phyloP scores from a whole-genome alignment of 2,797 vertebrate genomes.

The Melopsittacus undulatus region DNA sequence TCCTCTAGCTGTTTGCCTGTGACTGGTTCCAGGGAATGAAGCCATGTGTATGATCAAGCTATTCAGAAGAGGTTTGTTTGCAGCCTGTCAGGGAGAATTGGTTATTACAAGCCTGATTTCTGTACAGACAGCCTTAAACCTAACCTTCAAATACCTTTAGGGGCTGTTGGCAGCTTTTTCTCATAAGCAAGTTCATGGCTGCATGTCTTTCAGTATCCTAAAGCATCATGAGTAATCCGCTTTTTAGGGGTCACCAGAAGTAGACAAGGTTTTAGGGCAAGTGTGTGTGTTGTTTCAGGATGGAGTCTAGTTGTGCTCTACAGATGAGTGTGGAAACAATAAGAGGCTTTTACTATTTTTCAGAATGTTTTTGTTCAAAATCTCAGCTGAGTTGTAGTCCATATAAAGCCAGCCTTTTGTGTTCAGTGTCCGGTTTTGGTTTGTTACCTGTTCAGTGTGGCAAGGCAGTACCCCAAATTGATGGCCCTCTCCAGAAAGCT shows the following conservation, averaged over 20 bases:
- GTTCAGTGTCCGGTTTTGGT: accelerated
- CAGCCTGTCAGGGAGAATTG: not conserved
- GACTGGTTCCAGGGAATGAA: not conserved
- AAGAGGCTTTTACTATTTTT: not conserved
- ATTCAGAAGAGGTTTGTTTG: not conserved
- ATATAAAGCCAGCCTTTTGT: not conserved
- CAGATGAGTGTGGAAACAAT: not conserved
- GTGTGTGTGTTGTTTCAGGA: not conserved
- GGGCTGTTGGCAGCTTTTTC: not conserved
- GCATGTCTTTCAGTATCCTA: not conserved
- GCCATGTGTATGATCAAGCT: not conserved
- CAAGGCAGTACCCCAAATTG: not conserved
- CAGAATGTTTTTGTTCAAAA: not conserved
- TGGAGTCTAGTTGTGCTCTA: not conserved
- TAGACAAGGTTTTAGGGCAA: not conserved
- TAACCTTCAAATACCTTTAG: not conserved
- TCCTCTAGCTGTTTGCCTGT: not conserved
- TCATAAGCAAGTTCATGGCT: not conserved
- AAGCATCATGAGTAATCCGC: not conserved
- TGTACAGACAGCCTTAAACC: not conserved
- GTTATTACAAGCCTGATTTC: not conserved
- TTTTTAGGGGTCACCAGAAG: not conserved
- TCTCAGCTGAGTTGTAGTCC: not conserved
- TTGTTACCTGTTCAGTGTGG: not conserved
- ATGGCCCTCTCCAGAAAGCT: not conserved